phyloP scores from a whole-genome alignment of 2,113 vertebrate genomes.

The Alectura lathami region DNA sequence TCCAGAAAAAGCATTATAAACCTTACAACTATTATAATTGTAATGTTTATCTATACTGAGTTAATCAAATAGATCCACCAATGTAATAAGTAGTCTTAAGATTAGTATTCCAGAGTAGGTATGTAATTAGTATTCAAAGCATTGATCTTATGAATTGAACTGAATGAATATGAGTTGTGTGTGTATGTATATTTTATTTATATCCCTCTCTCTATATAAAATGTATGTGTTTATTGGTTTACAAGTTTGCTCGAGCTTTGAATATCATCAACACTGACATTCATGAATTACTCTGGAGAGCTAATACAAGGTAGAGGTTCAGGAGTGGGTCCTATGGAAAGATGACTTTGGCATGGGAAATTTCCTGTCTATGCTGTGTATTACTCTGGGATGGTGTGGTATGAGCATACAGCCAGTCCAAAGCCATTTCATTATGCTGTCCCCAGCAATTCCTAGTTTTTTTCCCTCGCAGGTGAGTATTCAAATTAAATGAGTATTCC shows the following conservation, averaged over 20 bases:
- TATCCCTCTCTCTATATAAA: background rate
- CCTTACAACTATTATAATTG: background rate
- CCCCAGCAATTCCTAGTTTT: background rate
- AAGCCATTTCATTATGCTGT: background rate
- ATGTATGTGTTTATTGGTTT: background rate
- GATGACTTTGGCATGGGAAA: background rate
- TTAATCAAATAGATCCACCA: background rate
- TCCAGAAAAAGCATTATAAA: background rate
- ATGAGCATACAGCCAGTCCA: background rate
- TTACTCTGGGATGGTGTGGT: rapidly evolving
- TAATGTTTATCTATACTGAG: background rate
- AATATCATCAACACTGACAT: background rate
- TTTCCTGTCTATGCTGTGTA: background rate
- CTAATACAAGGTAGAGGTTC: background rate
- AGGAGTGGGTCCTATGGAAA: background rate
- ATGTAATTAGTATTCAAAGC: background rate
- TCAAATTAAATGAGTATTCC: background rate
- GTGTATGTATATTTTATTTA: background rate
- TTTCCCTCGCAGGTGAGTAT: background rate
- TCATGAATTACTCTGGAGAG: background rate
- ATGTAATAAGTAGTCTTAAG: background rate
- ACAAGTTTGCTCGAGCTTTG: background rate
- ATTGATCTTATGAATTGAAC: background rate
- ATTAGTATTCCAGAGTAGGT: background rate
- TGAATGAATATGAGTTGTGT: too few relatives aligned